phyloP scores from a whole-genome alignment of 2,888 invertebrate genomes.

The Oegoconia quadripuncta region DNA sequence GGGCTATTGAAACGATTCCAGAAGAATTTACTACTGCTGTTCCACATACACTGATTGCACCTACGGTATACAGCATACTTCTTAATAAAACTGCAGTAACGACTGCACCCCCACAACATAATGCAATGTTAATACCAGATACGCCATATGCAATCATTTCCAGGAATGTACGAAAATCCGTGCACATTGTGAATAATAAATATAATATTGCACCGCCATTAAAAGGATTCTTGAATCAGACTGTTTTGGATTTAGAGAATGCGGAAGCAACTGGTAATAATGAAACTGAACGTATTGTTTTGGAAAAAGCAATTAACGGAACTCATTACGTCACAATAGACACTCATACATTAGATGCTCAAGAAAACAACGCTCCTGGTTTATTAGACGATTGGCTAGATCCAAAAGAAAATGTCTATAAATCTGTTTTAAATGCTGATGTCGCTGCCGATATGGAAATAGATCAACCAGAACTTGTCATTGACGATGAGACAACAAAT shows the following conservation, averaged over 20 bases:
- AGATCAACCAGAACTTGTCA: constrained; percentile 46
- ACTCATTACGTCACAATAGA: constrained; percentile 44
- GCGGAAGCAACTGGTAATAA: constrained; percentile 30
- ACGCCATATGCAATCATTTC: constrained; percentile 55
- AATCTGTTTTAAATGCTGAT: constrained; percentile 49
- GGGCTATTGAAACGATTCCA: constrained; percentile 8
- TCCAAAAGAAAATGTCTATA: constrained; percentile 47
- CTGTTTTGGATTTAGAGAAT: constrained; percentile 57
- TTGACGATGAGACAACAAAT: constrained; percentile 48
- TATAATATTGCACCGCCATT: constrained; percentile 14
- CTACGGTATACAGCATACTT: constrained; percentile 47
- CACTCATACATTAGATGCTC: constrained; percentile 41
- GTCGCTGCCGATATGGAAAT: constrained; percentile 63
- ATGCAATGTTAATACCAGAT: constrained; percentile 20
- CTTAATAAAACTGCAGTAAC: constrained; percentile 41
- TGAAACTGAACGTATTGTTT: constrained; percentile 46
- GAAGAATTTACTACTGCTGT: constrained; percentile 8
- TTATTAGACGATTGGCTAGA: constrained; percentile 62
- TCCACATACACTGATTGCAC: constrained; percentile 23
- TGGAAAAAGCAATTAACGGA: constrained; percentile 51
- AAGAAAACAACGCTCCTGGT: constrained; percentile 46
- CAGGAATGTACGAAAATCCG: constrained; percentile 36
- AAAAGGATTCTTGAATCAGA: constrained; percentile 69
- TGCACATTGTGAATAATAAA: constrained; percentile 42
- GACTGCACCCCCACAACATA: constrained; percentile 14